These are phyloP conservation scores for Chymomyza caudatula DNA, from an alignment of 2,888 invertebrate species.

Conservation along the genomic window DNA sequence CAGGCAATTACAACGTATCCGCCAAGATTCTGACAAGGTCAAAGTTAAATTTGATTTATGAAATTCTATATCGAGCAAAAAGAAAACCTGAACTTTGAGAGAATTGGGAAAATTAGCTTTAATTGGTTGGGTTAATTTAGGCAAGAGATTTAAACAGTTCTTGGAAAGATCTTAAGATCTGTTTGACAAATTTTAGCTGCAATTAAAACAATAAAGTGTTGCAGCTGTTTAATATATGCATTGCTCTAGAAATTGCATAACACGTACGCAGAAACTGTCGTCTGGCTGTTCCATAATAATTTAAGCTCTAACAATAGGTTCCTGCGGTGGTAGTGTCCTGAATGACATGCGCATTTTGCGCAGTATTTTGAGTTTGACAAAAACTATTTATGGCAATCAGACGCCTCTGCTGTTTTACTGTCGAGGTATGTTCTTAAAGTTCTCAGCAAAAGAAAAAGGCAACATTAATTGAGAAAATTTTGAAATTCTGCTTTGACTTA, in stretches of 20 bases:
- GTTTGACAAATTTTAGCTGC: no score
- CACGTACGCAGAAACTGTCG: background rate
- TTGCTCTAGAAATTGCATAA: slow-evolving; percentile 18
- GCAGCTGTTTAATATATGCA: slow-evolving; percentile 1
- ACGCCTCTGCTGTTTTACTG: no score
- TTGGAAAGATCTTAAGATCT: no score
- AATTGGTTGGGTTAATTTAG: background rate
- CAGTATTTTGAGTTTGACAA: background rate
- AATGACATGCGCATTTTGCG: background rate
- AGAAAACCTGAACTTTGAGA: background rate
- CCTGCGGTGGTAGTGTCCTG: background rate
- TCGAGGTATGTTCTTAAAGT: background rate
- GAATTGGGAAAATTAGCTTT: background rate
- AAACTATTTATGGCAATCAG: no score
- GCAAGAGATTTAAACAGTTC: background rate
- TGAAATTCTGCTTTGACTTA: no score
- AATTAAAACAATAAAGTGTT: no score
- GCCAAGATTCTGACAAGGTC: slow-evolving; percentile 42
- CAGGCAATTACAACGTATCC: slow-evolving; percentile 33
- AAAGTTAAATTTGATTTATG: slow-evolving; percentile 47
- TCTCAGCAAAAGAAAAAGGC: no score
- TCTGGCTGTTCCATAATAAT: slow-evolving; percentile 9
- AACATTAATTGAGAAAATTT: no score
- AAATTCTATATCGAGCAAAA: background rate
- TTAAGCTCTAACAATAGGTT: background rate